Conservation (phyloP, 2,888 invertebrate species). For the Oeneis ivallda region DNA sequence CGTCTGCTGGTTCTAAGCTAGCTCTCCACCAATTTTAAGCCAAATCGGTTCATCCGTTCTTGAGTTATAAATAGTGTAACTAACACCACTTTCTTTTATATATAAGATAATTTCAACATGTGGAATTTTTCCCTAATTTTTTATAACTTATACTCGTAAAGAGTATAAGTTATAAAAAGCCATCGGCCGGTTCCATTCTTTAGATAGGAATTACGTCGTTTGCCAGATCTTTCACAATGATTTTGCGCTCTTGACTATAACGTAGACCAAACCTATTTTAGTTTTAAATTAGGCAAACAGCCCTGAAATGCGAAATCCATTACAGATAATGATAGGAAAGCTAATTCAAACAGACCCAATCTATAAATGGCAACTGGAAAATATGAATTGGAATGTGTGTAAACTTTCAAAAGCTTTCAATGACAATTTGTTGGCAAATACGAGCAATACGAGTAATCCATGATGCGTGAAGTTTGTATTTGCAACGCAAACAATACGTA, state of each 20-base stretch:
- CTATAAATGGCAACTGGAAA: neutral
- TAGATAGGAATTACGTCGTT: neutral
- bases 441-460: no score
- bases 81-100: no score
- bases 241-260: neutral
- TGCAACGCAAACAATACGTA: no score
- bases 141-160: no score
- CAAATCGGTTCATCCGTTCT: no score
- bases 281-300: neutral
- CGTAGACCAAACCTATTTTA: neutral
- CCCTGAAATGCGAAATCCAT: neutral
- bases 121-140: no score
- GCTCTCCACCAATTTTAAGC: no score
- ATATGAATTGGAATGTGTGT: neutral
- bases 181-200: neutral
- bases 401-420: neutral
- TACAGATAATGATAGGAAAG: neutral
- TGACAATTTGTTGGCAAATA: neutral
- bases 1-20: no score
- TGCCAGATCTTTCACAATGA: neutral
- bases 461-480: no score
- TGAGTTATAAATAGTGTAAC: no score
- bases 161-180: no score
- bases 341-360: neutral
- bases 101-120: no score